Evolutionary conservation across 2,797 vertebrate genomes (phyloP), one percentile per base, ranked within the genome.

Genomic region (Adelosebastes latens): DNA sequence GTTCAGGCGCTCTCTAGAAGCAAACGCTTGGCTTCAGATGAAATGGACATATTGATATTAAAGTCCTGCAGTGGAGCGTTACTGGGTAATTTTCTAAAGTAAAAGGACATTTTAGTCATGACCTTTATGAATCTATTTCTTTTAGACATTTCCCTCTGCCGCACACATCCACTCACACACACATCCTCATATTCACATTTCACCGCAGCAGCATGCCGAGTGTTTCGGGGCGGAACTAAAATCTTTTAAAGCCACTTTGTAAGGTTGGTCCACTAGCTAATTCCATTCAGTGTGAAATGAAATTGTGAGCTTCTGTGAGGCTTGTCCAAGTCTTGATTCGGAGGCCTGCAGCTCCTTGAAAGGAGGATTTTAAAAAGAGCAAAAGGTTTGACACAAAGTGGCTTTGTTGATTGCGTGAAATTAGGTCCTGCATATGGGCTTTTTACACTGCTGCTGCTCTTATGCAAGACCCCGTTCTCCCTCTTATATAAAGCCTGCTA

Each of bases 371-470:
- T 90, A 90, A 90, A 88, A 83, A 89, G 84, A 88, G 89, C 78
- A 93, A 90, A 49, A 92, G 88, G 84, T 85, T 87, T 90, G 88
- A 90, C 91, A 93, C 82, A 90, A 92, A 94, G 89, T 92, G 86
- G 92, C 91, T 92, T 94, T 95, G 93, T 92, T 94, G 90, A 93
- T 92, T 89, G 85, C 83, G 84, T 94, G 89, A 95, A 93, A 95
- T 95, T 83, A 88, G 92, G 83, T 92, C 89, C 82, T 77, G 83
- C 84, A 85, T 75, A 83, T 87, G 72, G 71, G 81, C 72, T 91
- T 92, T 83, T 87, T 80, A 83, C 79, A 75, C 80, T 55, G 59
- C 78, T 74, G 25, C 82, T 82, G 73, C 89, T 88, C 75, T 84
- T 87, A 75, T 64, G 75, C 84, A 81, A 79, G 79, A 86, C 70